These are phyloP conservation scores for Cydia splendana DNA, from an alignment of 1,140 invertebrate species.

Conservation along the genomic window DNA sequence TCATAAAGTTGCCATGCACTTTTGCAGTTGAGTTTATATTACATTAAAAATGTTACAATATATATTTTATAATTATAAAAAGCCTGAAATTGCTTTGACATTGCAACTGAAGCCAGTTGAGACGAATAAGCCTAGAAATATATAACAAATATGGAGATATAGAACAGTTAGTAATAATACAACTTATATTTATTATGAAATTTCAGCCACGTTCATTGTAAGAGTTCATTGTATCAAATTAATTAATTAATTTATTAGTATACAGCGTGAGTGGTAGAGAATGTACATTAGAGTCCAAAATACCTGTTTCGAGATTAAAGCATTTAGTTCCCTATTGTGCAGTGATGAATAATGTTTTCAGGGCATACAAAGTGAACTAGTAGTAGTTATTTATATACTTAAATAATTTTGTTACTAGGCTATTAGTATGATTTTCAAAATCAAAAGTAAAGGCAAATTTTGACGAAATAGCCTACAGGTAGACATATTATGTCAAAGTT, in stretches of 20 bases:
- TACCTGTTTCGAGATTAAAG: conserved; percentile 78
- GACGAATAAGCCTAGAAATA: not conserved
- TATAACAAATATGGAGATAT: no score
- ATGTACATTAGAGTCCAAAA: conserved; percentile 70
- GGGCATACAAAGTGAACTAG: conserved; percentile 40
- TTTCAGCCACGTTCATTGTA: conserved; percentile 23
- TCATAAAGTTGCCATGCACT: no score
- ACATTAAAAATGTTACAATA: no score
- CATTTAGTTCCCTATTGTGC: conserved; percentile 74
- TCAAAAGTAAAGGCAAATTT: not conserved
- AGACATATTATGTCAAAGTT: not conserved
- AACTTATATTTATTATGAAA: not conserved
- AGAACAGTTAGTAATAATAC: not conserved
- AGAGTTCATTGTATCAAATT: conserved; percentile 32
- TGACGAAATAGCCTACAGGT: not conserved
- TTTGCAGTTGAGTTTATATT: no score
- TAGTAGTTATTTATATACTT: not conserved
- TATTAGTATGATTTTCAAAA: not conserved
- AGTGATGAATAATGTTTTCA: conserved; percentile 46
- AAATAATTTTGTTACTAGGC: not conserved
- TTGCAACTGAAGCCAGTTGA: not conserved
- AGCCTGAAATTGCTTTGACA: not conserved
- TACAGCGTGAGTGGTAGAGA: conserved; percentile 51
- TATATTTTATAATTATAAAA: no score
- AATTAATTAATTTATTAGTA: conserved; percentile 38